phyloP scores from a whole-genome alignment of 2,888 invertebrate genomes.

The Sphecodes monilicornis region DNA sequence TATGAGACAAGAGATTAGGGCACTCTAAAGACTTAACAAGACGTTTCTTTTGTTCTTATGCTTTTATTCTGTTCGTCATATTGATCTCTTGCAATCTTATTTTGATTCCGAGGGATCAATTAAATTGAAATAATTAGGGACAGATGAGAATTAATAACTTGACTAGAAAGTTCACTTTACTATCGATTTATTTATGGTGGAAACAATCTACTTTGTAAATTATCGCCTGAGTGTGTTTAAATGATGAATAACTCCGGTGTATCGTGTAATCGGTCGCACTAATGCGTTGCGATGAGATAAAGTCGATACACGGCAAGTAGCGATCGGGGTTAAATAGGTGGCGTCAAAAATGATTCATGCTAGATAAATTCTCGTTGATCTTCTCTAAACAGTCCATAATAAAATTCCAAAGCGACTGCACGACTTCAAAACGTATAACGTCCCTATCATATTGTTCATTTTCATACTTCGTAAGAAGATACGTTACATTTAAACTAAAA shows the following conservation, averaged over 20 bases:
- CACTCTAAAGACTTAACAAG: neutral
- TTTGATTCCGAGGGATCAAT: neutral
- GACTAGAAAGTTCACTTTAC: neutral
- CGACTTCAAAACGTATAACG: neutral
- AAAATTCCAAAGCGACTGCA: neutral
- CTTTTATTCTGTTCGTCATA: neutral
- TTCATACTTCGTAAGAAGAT: neutral
- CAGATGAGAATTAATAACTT: neutral
- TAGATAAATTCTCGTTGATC: conserved; percentile 48
- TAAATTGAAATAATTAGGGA: neutral
- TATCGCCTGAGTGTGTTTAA: conserved; percentile 12
- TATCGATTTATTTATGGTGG: neutral
- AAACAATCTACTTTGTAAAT: conserved; percentile 5
- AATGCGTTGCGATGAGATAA: conserved; percentile 58
- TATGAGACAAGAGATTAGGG: neutral
- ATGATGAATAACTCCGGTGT: conserved; percentile 42
- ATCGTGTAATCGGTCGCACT: conserved; percentile 47
- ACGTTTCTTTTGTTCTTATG: no score
- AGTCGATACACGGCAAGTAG: conserved; percentile 57
- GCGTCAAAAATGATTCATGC: conserved; percentile 64
- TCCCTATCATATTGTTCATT: neutral
- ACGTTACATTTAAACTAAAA: no score
- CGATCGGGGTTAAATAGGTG: conserved; percentile 51
- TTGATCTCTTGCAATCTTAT: neutral
- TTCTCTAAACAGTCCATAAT: neutral